Base-by-base conservation (phyloP, 2,888 invertebrate species). In the Portevinia maculata region DNA sequence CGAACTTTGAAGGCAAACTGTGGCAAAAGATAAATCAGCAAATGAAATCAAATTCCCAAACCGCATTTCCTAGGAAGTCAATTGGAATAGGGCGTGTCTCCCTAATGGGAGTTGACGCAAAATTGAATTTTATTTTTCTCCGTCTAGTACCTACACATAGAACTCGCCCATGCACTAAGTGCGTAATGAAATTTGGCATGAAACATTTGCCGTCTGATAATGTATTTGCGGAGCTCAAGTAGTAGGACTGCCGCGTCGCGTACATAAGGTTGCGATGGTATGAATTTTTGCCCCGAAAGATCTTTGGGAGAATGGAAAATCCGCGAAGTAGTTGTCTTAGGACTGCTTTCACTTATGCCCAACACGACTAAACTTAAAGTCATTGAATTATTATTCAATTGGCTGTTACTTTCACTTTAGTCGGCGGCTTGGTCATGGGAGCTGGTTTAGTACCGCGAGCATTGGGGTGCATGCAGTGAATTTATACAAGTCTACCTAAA, bases 331-430 rank as follows among this genome's bases (percentile, higher is more conserved):
- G 65, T 73, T 73, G 83, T 73, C 83, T 78, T 78, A 83, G 83
- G 83, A 83, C 83, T 78, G 78, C 83, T 83, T 83, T 83, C 83
- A 83, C 83, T 83, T 83, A 52, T 83, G 71, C 83, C 83, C 78
- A 83, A 67, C 70, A 73, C 71, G 53, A 76, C 48, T 41, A 65
- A 44, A 44, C 44, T 44, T 3, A 9, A 50, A 71, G 62, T 48
- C 78, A 73, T 52, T 73, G 76, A 78, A 73, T 62, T 57, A 78
- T 83, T 83, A 83, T 83, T 71, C 83, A 83, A 83, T 83, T 73
- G 53, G 13, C 17, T 71, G 71, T 71, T 73, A 78, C 83, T 83
- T 83, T 83, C 83, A 83, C 83, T 83, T 83, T 46, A 46, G 53
- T 37, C 34, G n/a, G 21, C 17, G 28, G 28, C 28, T 0, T 17